Percentiles rank a stretch among this genome's conserved stretches.
Evolutionary conservation across 2,888 invertebrate genomes (phyloP).

Genomic region (Tanytarsus gracilentus): DNA sequence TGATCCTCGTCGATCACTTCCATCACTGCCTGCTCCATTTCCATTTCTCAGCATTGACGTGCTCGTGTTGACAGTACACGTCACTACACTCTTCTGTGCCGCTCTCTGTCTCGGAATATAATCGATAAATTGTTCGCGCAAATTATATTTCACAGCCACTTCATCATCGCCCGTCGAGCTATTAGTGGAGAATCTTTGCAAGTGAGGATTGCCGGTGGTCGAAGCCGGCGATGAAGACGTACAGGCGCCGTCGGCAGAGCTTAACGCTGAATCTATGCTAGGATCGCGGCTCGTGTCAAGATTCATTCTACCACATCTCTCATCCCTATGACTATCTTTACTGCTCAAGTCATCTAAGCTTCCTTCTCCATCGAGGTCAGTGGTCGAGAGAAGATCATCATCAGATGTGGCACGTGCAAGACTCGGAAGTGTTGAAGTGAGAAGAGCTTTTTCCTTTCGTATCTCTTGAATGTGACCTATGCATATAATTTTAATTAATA

Average conservation of each 20-base stretch:
- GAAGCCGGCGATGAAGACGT: neutral
- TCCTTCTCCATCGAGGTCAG: conserved; percentile 67
- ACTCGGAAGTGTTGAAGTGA: conserved; percentile 70
- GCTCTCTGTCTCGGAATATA: conserved; percentile 31
- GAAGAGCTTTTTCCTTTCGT: conserved; percentile 68
- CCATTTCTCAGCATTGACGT: conserved; percentile 12
- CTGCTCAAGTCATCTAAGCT: conserved; percentile 52
- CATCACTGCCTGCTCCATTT: conserved; percentile 11
- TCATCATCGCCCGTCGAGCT: conserved; percentile 32
- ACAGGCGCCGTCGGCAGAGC: neutral
- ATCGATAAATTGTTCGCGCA: conserved; percentile 35
- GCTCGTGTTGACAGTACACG: conserved; percentile 29
- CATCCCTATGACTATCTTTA: conserved; percentile 32
- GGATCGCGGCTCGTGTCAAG: conserved; percentile 30
- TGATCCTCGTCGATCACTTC: conserved; percentile 16
- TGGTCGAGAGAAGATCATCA: conserved; percentile 74
- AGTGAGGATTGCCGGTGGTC: too few species aligned
- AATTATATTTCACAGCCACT: conserved; percentile 33
- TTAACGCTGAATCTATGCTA: conserved; percentile 28
- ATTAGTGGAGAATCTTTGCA: conserved; percentile 21
- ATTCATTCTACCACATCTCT: conserved; percentile 32
- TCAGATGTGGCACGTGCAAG: conserved; percentile 77
- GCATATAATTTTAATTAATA: too few species aligned
- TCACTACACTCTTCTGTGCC: conserved; percentile 13
- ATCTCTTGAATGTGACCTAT: conserved; percentile 74